Evolutionary conservation across 2,113 vertebrate genomes (phyloP).

Genomic region (Genyomyrus donnyi): DNA sequence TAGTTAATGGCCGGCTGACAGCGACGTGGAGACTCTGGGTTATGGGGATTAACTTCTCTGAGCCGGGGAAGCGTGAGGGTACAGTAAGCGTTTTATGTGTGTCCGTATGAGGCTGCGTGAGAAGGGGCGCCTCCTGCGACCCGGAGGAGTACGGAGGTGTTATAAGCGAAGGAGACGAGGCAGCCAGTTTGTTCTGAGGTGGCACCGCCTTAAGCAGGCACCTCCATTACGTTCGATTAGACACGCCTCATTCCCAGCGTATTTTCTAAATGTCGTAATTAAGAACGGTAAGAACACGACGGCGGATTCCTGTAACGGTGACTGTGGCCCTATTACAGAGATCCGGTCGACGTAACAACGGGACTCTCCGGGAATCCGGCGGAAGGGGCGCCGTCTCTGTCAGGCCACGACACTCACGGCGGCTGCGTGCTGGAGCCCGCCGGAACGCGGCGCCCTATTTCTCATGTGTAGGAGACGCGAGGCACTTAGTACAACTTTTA

Average conservation of each 20-base stretch:
- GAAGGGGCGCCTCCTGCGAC: too few species aligned
- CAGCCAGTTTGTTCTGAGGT: background rate
- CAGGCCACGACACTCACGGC: background rate
- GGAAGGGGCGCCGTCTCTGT: background rate
- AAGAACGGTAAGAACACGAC: background rate
- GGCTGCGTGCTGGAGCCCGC: background rate
- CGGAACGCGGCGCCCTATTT: background rate
- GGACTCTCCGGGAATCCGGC: background rate
- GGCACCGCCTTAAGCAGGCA: background rate
- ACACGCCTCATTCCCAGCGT: background rate
- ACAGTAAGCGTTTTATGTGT: background rate
- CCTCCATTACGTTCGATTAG: constrained; percentile 27
- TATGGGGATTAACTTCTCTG: background rate
- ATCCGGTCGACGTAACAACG: background rate
- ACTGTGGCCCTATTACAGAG: background rate
- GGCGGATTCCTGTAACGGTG: background rate
- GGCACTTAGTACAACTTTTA: constrained; percentile 1
- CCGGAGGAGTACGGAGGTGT: background rate
- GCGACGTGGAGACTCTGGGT: background rate
- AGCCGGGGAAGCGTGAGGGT: background rate
- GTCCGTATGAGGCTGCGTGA: background rate
- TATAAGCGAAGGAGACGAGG: background rate
- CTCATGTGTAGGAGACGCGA: constrained; percentile 1
- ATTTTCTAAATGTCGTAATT: background rate
- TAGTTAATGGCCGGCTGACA: background rate